Base-by-base conservation (phyloP, 2,113 vertebrate species). In the Nothocercus nigrocapillus region DNA sequence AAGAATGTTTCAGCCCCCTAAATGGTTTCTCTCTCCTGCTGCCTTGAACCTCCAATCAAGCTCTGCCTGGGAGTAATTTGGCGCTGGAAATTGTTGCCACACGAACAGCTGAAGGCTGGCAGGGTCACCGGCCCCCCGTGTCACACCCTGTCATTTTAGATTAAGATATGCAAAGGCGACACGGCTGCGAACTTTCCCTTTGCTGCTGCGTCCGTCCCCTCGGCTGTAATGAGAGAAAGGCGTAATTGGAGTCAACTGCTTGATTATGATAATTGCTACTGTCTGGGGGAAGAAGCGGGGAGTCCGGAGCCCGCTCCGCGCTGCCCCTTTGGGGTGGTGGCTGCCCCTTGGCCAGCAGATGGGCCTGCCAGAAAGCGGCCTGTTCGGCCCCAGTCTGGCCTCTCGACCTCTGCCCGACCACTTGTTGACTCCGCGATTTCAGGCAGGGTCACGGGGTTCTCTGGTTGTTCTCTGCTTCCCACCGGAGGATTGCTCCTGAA, bases 181-280 rank as follows among this genome's bases (percentile, higher is more conserved):
- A 91, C 85, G 98, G 98, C 98, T 98, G 97, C 96, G 97, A 98
- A 98, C 98, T 98, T 98, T 97, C 98, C 97, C 97, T 95, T 95
- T 92, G 98, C 97, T 96, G 96, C 97, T 70, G 94, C 95, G 98
- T 98, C 98, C 95, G 45, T 97, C 96, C 98, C 98, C 98, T 96
- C 94, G 97, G 98, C 98, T 97, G 98, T 98, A 98, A 98, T 98
- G 98, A 98, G 98, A 98, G 98, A 98, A 99, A 98, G 98, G 98
- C 97, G 97, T 99, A 99, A 99, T 99, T 99, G 99, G 98, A 98
- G 98, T 99, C 98, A 99, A 98, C 98, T 98, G 98, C 97, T 99
- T 99, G 99, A 99, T 99, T 99, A 98, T 96, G 97, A 98, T 99
- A 99, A 99, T 99, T 99, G 98, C 98, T 98, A 98, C 99, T 99